Conservation (phyloP, 2,888 invertebrate species). For the Aleiodes leptofemur region DNA sequence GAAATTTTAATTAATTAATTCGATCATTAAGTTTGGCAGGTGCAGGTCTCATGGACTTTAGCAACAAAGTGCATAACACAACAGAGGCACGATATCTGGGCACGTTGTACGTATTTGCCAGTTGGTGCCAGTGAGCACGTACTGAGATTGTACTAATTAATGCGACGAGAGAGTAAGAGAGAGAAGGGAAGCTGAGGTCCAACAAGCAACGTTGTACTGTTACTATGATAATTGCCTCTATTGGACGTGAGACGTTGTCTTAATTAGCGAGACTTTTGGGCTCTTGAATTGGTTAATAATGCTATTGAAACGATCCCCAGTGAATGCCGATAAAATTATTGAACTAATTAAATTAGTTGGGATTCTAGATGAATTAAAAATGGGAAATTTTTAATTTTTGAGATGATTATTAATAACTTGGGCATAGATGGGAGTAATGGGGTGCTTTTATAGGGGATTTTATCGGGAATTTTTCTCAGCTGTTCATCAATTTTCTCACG, state of each 20-base stretch:
- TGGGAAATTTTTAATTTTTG: not conserved
- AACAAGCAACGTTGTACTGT: slow-evolving; percentile 49
- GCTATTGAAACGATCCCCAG: slow-evolving; percentile 44
- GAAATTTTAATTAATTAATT: too few species aligned
- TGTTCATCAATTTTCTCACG: too few species aligned
- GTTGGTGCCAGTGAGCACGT: slow-evolving; percentile 60
- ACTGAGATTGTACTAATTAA: slow-evolving; percentile 72
- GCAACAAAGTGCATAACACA: slow-evolving; percentile 40
- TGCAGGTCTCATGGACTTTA: slow-evolving; percentile 23
- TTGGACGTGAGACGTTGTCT: slow-evolving; percentile 65
- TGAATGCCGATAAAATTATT: slow-evolving; percentile 11
- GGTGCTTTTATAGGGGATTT: too few species aligned
- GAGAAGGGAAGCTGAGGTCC: slow-evolving; percentile 45
- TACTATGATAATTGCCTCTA: slow-evolving; percentile 68
- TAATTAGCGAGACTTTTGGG: slow-evolving; percentile 59
- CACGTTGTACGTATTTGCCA: slow-evolving; percentile 55
- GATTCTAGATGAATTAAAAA: not conserved
- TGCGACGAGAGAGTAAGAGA: slow-evolving; percentile 55
- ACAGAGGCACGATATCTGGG: slow-evolving; percentile 51
- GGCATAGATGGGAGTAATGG: too few species aligned
- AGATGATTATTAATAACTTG: too few species aligned
- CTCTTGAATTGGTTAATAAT: slow-evolving; percentile 29
- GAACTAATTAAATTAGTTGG: too few species aligned
- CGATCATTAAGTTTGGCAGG: slow-evolving; percentile 26
- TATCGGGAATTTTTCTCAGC: too few species aligned